Evolutionary conservation across 2,888 invertebrate genomes (phyloP).

Genomic region (Nephrotoma appendiculata): DNA sequence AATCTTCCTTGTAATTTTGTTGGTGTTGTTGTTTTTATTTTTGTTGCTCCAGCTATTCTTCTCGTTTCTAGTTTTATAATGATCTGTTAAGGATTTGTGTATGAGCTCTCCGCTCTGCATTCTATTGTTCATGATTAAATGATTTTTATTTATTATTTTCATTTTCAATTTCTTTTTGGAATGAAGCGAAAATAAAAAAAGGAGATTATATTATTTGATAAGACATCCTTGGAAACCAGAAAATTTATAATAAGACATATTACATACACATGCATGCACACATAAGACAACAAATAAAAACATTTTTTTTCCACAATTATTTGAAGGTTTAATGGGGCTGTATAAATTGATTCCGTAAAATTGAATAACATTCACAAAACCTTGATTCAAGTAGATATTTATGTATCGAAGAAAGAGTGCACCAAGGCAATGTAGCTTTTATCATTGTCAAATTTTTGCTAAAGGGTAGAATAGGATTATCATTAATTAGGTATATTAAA

Average conservation of each 20-base stretch:
- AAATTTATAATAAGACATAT: background rate
- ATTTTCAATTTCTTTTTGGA: background rate
- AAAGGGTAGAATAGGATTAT: background rate
- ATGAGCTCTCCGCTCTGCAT: background rate
- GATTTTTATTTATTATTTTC: background rate
- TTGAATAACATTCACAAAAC: background rate
- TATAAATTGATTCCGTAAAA: background rate
- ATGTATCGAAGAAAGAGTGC: no score
- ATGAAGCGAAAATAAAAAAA: background rate
- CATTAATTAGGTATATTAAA: background rate
- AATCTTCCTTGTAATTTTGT: background rate
- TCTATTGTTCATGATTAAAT: background rate
- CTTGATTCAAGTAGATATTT: background rate
- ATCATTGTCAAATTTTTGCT: background rate
- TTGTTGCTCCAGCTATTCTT: background rate
- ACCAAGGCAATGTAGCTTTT: background rate
- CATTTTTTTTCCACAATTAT: background rate
- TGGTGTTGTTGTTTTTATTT: background rate
- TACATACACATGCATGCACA: background rate
- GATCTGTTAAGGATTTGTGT: background rate
- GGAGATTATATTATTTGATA: background rate
- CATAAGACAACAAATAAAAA: background rate
- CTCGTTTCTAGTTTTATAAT: background rate
- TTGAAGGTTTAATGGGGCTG: background rate
- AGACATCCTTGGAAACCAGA: background rate